Percentiles rank a stretch among this genome's conserved stretches.
These are phyloP conservation scores for Sardinella longiceps DNA, from an alignment of 2,797 vertebrate genomes.

Conservation along the genomic window DNA sequence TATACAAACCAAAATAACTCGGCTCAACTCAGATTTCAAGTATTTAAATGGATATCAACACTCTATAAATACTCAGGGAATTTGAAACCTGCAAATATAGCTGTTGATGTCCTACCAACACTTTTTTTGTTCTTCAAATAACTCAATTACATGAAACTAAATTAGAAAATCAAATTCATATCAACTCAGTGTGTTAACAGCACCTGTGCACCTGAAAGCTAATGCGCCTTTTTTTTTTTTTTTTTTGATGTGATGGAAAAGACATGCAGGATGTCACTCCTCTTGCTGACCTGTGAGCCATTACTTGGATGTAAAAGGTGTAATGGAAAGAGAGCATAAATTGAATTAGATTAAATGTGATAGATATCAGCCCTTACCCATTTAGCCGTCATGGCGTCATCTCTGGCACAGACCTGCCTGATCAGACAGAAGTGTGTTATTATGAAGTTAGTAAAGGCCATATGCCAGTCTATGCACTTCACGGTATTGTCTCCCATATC, in stretches of 20 bases:
- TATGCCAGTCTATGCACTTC: not conserved
- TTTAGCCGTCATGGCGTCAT: not conserved
- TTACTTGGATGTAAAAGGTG: not conserved
- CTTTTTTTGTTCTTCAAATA: too few species aligned
- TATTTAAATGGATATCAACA: not conserved
- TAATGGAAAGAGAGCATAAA: not conserved
- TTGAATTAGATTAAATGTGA: slow-evolving; percentile 12
- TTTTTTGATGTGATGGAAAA: too few species aligned
- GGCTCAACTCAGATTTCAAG: not conserved
- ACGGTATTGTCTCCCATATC: not conserved
- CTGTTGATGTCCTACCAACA: not conserved
- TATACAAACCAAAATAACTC: not conserved
- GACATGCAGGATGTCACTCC: not conserved
- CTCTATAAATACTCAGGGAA: not conserved
- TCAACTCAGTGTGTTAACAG: not conserved
- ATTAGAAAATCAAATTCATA: not conserved
- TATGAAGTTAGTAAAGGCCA: not conserved
- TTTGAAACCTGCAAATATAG: not conserved
- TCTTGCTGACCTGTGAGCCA: not conserved
- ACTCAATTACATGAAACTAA: not conserved
- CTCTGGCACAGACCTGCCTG: not conserved
- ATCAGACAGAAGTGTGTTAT: not conserved
- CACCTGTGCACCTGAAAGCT: not conserved
- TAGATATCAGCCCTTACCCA: not conserved
- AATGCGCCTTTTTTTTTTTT: not conserved